Percentiles rank a stretch among this genome's conserved stretches.
Evolutionary conservation across 2,113 vertebrate species (phyloP).

Genomic region (Raja brachyura): DNA sequence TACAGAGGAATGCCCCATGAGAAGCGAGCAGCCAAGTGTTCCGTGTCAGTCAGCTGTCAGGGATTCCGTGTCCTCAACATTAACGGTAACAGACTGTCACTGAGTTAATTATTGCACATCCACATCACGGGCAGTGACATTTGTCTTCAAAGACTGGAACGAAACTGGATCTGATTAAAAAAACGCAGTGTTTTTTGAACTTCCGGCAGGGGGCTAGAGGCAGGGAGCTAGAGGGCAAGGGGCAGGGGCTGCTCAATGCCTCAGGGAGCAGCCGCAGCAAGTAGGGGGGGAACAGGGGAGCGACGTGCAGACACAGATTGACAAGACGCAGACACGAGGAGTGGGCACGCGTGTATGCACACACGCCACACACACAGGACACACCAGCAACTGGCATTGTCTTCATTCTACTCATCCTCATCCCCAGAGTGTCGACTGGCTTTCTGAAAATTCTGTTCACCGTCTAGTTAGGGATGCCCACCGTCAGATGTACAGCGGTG

Average conservation of each 20-base stretch:
- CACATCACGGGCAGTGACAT: constrained; percentile 57
- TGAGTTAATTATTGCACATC: constrained; percentile 44
- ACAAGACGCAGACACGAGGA: neutral
- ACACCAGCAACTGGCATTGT: neutral
- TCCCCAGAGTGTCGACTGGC: neutral
- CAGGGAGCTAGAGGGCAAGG: too few relatives aligned
- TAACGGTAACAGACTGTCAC: neutral
- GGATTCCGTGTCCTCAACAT: neutral
- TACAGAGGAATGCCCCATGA: neutral
- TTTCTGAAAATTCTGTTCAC: neutral
- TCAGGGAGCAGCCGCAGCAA: neutral
- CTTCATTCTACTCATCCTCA: neutral
- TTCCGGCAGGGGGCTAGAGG: neutral
- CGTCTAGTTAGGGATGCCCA: too few relatives aligned
- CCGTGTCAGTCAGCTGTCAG: neutral
- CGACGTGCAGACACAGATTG: neutral
- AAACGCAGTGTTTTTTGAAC: constrained; percentile 45
- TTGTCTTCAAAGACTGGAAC: constrained; percentile 46
- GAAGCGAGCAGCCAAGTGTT: neutral
- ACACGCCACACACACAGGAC: neutral
- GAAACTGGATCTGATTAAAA: constrained; percentile 50
- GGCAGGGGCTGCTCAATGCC: neutral
- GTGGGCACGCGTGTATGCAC: neutral
- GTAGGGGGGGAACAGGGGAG: neutral
- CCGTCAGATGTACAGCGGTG: constrained; percentile 87